Percentiles rank a stretch among this genome's conserved stretches.
phyloP scores from a whole-genome alignment of 2,888 invertebrate species.

The Coelogynopora nodosa region DNA sequence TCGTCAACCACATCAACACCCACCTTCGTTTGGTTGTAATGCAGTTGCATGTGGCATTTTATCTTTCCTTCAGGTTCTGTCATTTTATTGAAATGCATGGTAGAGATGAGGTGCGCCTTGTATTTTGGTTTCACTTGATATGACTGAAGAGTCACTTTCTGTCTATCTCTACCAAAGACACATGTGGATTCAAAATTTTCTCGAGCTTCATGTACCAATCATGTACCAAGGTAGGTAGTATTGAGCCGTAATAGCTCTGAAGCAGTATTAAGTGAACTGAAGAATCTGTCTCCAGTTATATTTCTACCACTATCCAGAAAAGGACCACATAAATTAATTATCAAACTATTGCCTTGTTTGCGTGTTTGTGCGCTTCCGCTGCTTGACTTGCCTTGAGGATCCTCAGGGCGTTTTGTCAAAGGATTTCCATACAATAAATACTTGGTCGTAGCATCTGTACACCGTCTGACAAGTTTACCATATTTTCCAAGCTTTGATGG shows the following conservation, averaged over 20 bases:
- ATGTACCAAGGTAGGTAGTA: background rate
- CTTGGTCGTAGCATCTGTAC: background rate
- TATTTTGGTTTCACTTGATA: slow-evolving; percentile 22
- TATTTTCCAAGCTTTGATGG: too few relatives aligned
- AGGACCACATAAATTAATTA: background rate
- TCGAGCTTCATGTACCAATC: background rate
- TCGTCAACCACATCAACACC: slow-evolving; percentile 21
- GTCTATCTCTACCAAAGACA: slow-evolving; percentile 25
- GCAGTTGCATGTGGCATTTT: slow-evolving; percentile 18
- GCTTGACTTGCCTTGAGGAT: too few relatives aligned
- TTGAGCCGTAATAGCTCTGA: slow-evolving; percentile 1
- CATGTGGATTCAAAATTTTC: slow-evolving; percentile 10
- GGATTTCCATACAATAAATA: background rate
- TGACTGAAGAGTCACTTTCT: slow-evolving; percentile 21
- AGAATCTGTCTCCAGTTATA: slow-evolving; percentile 14
- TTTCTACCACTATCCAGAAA: slow-evolving; percentile 7
- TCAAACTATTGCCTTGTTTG: background rate
- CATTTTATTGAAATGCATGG: slow-evolving; percentile 28
- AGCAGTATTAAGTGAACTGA: slow-evolving; percentile 7
- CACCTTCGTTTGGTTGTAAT: slow-evolving; percentile 12
- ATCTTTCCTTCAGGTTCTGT: slow-evolving; percentile 8
- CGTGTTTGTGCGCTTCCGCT: background rate
- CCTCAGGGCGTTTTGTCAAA: too few relatives aligned
- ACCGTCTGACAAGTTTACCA: too few relatives aligned
- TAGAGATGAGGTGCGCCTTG: slow-evolving; percentile 25